These are phyloP conservation scores for Brachionus manjavacas DNA, from an alignment of 1,140 invertebrate species.

Conservation along the genomic window DNA sequence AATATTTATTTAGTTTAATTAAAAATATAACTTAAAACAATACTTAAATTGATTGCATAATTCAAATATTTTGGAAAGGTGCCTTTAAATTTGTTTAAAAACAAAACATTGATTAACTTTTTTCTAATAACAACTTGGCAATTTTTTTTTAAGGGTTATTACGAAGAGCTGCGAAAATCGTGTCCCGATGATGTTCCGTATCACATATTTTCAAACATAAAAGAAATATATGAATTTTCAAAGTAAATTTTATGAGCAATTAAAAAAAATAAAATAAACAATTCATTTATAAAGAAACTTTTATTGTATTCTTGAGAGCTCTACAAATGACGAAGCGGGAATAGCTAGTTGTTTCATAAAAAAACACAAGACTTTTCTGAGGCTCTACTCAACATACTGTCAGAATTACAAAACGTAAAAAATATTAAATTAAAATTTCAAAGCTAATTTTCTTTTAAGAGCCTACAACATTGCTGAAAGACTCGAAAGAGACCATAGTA, in stretches of 20 bases:
- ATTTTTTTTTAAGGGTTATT: conserved; percentile 28
- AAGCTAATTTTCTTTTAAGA: background rate
- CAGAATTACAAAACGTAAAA: conserved; percentile 40
- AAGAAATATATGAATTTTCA: conserved; percentile 37
- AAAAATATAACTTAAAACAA: too few relatives aligned
- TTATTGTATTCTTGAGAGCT: conserved; percentile 7
- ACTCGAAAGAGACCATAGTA: conserved; percentile 27
- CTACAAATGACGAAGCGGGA: conserved; percentile 21
- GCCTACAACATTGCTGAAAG: conserved; percentile 6
- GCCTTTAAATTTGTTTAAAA: background rate
- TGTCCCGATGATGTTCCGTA: background rate
- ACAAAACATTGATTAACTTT: background rate
- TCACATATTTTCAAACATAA: conserved; percentile 36
- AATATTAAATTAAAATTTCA: background rate
- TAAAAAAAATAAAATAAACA: background rate
- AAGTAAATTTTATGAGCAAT: background rate
- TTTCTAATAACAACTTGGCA: background rate
- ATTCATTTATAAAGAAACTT: conserved; percentile 15
- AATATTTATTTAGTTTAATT: too few relatives aligned
- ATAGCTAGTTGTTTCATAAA: conserved; percentile 38
- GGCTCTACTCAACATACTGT: conserved; percentile 31
- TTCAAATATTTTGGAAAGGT: background rate
- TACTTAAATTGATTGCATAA: background rate
- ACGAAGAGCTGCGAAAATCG: background rate
- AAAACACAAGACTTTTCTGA: conserved; percentile 30